Conservation (phyloP, 2,888 invertebrate genomes). For the Cyclophora punctaria region DNA sequence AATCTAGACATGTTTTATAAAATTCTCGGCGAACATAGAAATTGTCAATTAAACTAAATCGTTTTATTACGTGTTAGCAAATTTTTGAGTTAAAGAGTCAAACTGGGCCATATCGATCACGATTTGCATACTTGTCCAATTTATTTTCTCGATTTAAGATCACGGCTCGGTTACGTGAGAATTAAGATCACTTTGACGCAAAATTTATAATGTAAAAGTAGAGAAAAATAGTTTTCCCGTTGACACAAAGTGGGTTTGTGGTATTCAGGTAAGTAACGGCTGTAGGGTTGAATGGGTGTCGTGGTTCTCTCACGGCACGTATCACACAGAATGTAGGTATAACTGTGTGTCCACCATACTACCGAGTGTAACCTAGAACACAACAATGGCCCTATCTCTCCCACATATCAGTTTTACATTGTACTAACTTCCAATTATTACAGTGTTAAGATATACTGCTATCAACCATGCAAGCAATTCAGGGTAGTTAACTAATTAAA, state of each 20-base stretch:
- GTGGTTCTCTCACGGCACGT: not conserved
- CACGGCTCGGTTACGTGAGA: no score
- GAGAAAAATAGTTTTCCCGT: not conserved
- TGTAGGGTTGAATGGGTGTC: slow-evolving; percentile 1
- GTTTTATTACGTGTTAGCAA: no score
- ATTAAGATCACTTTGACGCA: no score
- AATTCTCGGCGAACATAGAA: not conserved
- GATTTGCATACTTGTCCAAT: slow-evolving; percentile 21
- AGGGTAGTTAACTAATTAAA: no score
- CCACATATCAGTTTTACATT: no score
- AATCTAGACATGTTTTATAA: no score
- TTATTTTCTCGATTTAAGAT: not conserved
- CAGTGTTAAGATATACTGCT: no score
- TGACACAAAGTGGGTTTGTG: slow-evolving; percentile 1
- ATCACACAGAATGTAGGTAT: not conserved
- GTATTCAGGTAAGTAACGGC: slow-evolving; percentile 3
- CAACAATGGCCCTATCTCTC: not conserved
- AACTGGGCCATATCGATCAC: slow-evolving; percentile 9
- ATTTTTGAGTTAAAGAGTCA: not conserved
- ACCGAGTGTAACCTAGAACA: not conserved
- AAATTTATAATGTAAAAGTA: no score
- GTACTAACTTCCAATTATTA: no score
- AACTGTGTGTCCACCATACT: not conserved
- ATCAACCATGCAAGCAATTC: no score
- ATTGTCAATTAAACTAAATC: no score